Percentiles rank a stretch among this genome's conserved stretches.
Conservation (phyloP, 2,888 invertebrate species). For the Belgica antarctica region DNA sequence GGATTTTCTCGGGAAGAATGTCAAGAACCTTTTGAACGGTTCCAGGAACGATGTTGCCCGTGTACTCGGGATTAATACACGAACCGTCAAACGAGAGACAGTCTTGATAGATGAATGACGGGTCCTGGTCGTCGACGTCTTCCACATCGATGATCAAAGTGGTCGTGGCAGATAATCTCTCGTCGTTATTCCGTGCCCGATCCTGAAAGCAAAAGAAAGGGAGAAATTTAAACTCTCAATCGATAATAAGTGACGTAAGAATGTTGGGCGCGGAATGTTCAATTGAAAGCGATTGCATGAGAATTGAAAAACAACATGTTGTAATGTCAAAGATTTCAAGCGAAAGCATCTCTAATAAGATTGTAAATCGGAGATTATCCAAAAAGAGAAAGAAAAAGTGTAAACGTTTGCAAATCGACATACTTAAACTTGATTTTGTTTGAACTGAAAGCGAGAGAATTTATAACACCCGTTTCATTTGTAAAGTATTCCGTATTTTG, state of each 20-base stretch:
- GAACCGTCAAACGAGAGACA: slow-evolving; percentile 78
- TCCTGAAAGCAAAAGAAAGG: slow-evolving; percentile 65
- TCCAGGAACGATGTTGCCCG: slow-evolving; percentile 73
- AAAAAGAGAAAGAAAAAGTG: background rate
- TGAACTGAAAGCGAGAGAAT: slow-evolving; percentile 5
- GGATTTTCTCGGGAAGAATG: slow-evolving; percentile 81
- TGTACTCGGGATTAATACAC: slow-evolving; percentile 85
- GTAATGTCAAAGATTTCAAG: slow-evolving; percentile 13
- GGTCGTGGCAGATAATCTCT: slow-evolving; percentile 79
- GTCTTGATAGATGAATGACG: slow-evolving; percentile 84
- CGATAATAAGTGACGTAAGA: background rate
- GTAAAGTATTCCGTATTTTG: background rate
- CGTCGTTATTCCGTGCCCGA: slow-evolving; percentile 74
- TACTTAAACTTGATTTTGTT: background rate
- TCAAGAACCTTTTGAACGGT: slow-evolving; percentile 78
- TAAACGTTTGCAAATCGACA: background rate
- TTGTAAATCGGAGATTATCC: slow-evolving; percentile 28
- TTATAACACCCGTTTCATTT: slow-evolving; percentile 19
- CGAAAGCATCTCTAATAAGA: slow-evolving; percentile 24
- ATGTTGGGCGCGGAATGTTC: background rate
- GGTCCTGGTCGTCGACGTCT: slow-evolving; percentile 89
- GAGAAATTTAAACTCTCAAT: slow-evolving; percentile 4
- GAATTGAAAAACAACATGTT: slow-evolving; percentile 6
- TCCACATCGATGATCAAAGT: slow-evolving; percentile 79
- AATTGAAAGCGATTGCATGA: background rate